Base-by-base conservation (phyloP, 1,140 invertebrate species). In the Pseudobourletiella spinata region DNA sequence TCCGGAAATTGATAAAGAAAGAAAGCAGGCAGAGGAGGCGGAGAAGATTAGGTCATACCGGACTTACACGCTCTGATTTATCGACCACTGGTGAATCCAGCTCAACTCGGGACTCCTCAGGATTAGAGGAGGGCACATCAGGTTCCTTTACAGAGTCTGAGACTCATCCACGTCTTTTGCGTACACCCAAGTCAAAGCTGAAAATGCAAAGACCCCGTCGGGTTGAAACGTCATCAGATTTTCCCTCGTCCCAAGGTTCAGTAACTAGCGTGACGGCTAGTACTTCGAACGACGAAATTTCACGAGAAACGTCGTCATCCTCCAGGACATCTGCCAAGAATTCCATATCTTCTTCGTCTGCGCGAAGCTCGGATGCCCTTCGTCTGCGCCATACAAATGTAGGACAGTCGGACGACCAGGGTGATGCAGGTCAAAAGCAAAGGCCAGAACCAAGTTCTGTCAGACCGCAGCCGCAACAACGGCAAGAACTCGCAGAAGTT, bases 1-100 rank as follows among this genome's bases (percentile, higher is more conserved):
- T 67, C 24, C 59, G 64, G 32, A 57, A 51, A 22, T 22, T 67
- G 3, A 61, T 67, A 22, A 67, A 64, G 32, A 28, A 32, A 44
- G 66, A 67, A 44, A 58, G 63, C 18, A 48, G 28, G 18, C 50
- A 61, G 26, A 44, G 62, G 26, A 30, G 59, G 16, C 48, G 57
- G n/a, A 20, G 46, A 30, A 50, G 42, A 43, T n/a, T 66, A 15
- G 64, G 64, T 25, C 64, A 66, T 42, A 54, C 50, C 3, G 50
- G 50, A 26, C 20, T 28, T 20, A 54, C 50, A 18, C 50, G 8
- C 11, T 48, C 46, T 8, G 46, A 48, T 15, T 25, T 48, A 15
- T 48, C 46, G 6, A 15, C 46, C 11, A n/a, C 24, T 8, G 46
- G 18, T 25, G 24, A 24, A 26, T 18, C 48, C 2, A 24, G 42